A percentile compares a stretch with the other conserved stretches of the same genome.
Evolutionary conservation across 2,797 vertebrate genomes (phyloP).

Genomic region (Gallinago nigripennis): DNA sequence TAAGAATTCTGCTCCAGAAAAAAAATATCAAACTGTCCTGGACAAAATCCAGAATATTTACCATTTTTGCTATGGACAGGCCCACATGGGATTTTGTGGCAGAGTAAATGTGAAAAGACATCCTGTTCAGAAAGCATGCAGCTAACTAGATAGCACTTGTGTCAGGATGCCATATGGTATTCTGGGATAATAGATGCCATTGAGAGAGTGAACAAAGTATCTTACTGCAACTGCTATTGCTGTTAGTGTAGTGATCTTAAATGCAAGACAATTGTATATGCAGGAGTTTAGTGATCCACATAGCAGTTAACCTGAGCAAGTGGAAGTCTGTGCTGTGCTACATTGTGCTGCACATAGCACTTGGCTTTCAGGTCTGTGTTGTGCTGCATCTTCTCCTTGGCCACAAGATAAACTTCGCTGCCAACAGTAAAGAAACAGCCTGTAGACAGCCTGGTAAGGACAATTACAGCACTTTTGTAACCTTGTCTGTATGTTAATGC

Average conservation of each 20-base stretch:
- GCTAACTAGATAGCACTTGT: neutral
- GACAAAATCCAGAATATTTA: neutral
- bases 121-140: neutral
- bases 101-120: neutral
- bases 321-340: neutral
- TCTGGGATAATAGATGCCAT: neutral
- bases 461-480: neutral
- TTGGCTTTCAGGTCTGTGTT: neutral
- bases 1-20: neutral
- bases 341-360: neutral
- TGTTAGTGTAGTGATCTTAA: neutral
- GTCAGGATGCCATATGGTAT: neutral
- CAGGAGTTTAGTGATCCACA: neutral
- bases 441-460: neutral
- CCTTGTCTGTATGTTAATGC: neutral
- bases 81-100: neutral
- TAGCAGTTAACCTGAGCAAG: neutral
- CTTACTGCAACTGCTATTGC: neutral
- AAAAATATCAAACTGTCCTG: neutral
- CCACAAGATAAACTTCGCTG: neutral
- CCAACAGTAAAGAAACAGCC: neutral
- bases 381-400: neutral
- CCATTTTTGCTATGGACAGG: neutral
- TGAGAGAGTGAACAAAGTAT: neutral
- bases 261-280: neutral